Base-by-base conservation (phyloP, 2,888 invertebrate species). In the Drosophila falleni region DNA sequence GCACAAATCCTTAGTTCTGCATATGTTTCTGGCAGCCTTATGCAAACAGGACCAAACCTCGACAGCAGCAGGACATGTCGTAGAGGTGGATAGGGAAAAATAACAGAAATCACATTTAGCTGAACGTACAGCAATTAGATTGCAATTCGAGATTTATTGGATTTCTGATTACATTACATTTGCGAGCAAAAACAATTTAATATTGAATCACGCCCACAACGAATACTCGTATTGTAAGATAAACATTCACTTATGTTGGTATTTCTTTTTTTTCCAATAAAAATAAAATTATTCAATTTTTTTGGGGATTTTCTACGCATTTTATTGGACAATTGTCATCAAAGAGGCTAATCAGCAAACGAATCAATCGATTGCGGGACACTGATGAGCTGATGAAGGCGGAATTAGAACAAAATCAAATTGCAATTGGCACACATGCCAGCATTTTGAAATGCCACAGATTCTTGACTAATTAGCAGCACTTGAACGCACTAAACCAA, bases 341-440 rank as follows among this genome's bases (percentile, higher is more conserved):
- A 89, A 82, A 83, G 79, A 61, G 66, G 77, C 89, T 87, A 90
- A 90, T 90, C 90, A 89, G 68, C 65, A 42, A 77, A 78, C 71
- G 72, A 60, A 55, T 74, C 72, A 64, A 72, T 77, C 75, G 69
- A 74, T 74, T 74, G 67, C 70, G 69, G 44, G 35, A 47, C 31
- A 11, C 56, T 63, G 73, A 78, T 64, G 72, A 62, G 41, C 15
- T 44, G 31, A 10, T 15, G 46, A 29, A 50, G 33, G 15, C 44
- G 29, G 50, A 56, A 72, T 54, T 60, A 60, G 66, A 46, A 51
- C 78, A 83, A 89, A 89, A 46, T 51, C 78, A 83, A 89, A 89
- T 90, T 80, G 76, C 78, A 83, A 89, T 89, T 90, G 80, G 76
- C 73, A 74, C 90, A 90, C 82, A 90, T 90, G 90, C 70, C 72